Evolutionary conservation across 2,888 invertebrate genomes (phyloP).

Genomic region (Drosophila sordidula): DNA sequence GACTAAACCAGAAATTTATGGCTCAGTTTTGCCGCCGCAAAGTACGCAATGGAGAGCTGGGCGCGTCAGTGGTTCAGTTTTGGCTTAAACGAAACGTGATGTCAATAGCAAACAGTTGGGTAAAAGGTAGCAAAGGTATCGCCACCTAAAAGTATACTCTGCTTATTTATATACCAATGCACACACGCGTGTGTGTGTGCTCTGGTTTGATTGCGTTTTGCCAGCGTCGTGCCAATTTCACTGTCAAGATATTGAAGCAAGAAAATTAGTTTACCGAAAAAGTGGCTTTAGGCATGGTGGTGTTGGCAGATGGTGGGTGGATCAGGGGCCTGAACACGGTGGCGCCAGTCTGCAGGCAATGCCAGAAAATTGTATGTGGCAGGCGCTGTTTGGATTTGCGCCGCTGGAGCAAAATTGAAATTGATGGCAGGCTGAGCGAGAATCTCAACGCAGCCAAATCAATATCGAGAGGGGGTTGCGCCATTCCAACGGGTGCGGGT

Average conservation of each 20-base stretch:
- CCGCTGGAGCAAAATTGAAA: constrained; percentile 82
- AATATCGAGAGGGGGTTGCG: constrained; percentile 33
- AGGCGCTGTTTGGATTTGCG: constrained; percentile 69
- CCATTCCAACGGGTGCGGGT: not conserved
- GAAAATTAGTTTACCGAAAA: constrained; percentile 84
- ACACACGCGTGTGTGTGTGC: constrained; percentile 32
- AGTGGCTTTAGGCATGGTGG: constrained; percentile 59
- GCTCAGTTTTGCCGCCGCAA: constrained; percentile 54
- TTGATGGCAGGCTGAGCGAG: constrained; percentile 79
- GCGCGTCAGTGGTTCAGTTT: constrained; percentile 43
- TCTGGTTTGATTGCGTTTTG: constrained; percentile 70
- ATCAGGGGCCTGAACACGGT: constrained; percentile 7
- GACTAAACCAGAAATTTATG: constrained; percentile 72
- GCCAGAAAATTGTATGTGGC: constrained; percentile 73
- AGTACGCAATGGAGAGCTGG: constrained; percentile 31
- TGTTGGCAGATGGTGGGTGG: not conserved
- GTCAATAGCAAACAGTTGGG: constrained; percentile 74
- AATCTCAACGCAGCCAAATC: constrained; percentile 53
- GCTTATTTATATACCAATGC: constrained; percentile 58
- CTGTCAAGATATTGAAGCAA: constrained; percentile 83
- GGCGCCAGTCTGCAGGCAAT: constrained; percentile 65
- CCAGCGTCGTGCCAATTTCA: constrained; percentile 82
- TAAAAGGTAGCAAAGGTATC: constrained; percentile 41
- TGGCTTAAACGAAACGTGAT: constrained; percentile 69
- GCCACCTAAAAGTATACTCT: constrained; percentile 51